A percentile compares a stretch with the other conserved stretches of the same genome.
Evolutionary conservation across 2,113 vertebrate species (phyloP).

Genomic region (Alectura lathami): DNA sequence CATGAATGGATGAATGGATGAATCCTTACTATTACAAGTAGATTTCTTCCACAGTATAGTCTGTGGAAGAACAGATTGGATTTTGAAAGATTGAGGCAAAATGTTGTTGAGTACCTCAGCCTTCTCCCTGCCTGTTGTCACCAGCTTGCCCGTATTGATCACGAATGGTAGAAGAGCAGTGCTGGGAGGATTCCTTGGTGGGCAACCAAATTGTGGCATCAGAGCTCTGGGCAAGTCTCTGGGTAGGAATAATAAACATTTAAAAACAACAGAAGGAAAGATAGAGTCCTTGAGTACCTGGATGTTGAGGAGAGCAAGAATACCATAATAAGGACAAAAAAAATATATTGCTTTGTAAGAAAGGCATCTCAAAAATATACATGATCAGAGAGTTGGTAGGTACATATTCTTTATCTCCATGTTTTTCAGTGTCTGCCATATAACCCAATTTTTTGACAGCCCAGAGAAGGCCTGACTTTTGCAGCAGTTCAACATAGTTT

Average conservation of each 20-base stretch:
- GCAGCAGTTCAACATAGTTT: background rate
- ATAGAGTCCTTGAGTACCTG: background rate
- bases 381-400: background rate
- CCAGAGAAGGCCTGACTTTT: background rate
- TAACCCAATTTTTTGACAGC: background rate
- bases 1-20: background rate
- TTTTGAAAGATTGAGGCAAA: too few relatives aligned
- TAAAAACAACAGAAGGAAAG: background rate
- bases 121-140: too few relatives aligned
- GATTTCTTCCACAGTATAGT: slow-evolving; percentile 4
- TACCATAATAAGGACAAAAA: background rate
- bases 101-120: too few relatives aligned
- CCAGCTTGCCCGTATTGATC: too few relatives aligned
- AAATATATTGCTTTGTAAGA: background rate
- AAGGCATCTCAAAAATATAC: background rate
- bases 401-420: background rate
- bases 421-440: background rate
- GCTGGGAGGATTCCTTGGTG: background rate
- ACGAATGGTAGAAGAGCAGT: too few relatives aligned
- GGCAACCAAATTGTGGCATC: background rate
- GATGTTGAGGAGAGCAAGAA: background rate
- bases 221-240: background rate
- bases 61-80: too few relatives aligned
- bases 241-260: background rate
- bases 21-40: slow-evolving; percentile 33